Evolutionary conservation across 2,113 vertebrate species (phyloP).

Genomic region (Stigmatopora argus): DNA sequence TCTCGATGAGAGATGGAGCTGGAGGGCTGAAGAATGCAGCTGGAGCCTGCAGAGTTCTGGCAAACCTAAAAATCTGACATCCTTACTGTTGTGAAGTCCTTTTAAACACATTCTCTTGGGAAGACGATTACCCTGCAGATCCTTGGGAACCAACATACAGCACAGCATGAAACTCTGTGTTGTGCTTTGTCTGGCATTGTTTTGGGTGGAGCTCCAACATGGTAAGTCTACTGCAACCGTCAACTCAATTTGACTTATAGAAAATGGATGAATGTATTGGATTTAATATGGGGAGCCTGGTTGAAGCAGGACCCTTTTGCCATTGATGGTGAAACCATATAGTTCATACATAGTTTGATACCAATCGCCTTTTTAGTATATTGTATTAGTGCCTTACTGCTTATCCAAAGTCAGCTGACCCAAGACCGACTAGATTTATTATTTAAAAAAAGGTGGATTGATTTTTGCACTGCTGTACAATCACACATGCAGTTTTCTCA

Average conservation of each 20-base stretch:
- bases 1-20: slow-evolving; percentile 52
- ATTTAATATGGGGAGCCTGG: background rate
- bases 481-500: background rate
- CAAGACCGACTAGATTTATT: too few relatives aligned
- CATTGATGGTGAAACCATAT: too few relatives aligned
- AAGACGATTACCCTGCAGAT: slow-evolving; percentile 5
- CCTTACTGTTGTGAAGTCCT: background rate
- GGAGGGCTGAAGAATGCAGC: slow-evolving; percentile 31
- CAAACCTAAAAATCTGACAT: slow-evolving; percentile 20
- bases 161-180: slow-evolving; percentile 77
- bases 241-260: background rate
- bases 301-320: background rate
- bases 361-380: too few relatives aligned
- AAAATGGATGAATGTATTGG: background rate
- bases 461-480: too few relatives aligned
- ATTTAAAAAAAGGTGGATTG: too few relatives aligned
- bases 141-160: slow-evolving; percentile 5
- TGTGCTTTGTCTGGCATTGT: slow-evolving; percentile 70
- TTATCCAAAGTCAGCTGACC: too few relatives aligned
- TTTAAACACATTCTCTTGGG: slow-evolving; percentile 1
- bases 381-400: too few relatives aligned
- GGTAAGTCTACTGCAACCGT: slow-evolving; percentile 70
- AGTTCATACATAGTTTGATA: too few relatives aligned
- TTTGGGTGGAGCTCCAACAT: slow-evolving; percentile 73
- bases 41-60: slow-evolving; percentile 47